Base-by-base conservation (phyloP, 2,113 vertebrate genomes). In the Pan paniscus region DNA sequence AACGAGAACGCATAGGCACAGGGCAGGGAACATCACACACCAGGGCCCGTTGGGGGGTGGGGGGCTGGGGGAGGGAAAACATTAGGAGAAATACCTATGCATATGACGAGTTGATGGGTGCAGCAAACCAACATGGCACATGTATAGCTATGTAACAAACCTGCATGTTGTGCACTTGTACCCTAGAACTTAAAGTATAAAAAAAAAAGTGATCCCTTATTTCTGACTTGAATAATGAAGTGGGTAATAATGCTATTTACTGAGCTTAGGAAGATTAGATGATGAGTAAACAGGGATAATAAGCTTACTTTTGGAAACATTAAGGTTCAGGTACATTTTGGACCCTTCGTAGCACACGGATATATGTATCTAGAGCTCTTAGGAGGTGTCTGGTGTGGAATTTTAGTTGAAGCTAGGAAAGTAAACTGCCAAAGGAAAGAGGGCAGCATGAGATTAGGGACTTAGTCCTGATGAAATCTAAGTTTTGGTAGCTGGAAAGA, bases 11-110 rank as follows among this genome's bases (percentile, higher is more conserved):
- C 52, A 55, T 55, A 55, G 52, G 20, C 52, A 55, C 52, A 20
- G 2, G 18, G 52, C 2, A 0, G 52, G 52, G 18, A 55, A 6
- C 18, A 55, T 55, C 52, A 55, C 52, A 55, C 52, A 55, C 52
- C 6, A 18, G 52, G 52, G 6, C 52, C 52, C 6, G 52, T 55
- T 0, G 6, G 0, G 52, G 52, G 20, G 52, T 55, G 0, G 6
- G 6, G 52, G 52, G 2, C 18, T 55, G 52, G 52, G 18, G 17
- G 52, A 55, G 20, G 18, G 52, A 55, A 7, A 55, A 14, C 52
- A 55, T 55, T 55, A 55, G 52, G 52, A 55, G 52, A 20, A 55
- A 55, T 55, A 55, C 52, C 52, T 55, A 55, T 20, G 52, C 52
- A 55, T 6, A 55, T 55, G 18, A 55, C 6, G 18, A 55, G 18